A percentile compares a stretch with the other conserved stretches of the same genome.
phyloP scores from a whole-genome alignment of 2,888 invertebrate genomes.

The Dyspetes luteomarginatus region DNA sequence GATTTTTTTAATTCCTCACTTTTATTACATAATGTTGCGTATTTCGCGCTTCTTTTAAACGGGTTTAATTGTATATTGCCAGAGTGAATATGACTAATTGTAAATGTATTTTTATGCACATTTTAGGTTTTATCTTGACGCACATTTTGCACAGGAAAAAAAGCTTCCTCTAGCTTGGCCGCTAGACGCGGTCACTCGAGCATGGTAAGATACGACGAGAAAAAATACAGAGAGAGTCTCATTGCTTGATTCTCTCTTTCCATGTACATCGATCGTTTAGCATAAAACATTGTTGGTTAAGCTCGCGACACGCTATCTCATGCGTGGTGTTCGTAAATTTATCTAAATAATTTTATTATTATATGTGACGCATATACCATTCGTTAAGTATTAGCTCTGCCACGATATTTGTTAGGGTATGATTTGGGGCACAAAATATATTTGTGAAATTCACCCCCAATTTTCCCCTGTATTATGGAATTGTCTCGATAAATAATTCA shows the following conservation, averaged over 20 bases:
- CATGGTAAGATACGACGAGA: slow-evolving; percentile 15
- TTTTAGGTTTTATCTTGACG: slow-evolving; percentile 52
- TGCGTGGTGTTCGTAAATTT: too few species aligned
- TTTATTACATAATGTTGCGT: slow-evolving; percentile 23
- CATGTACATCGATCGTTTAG: slow-evolving; percentile 62
- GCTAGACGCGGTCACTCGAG: slow-evolving; percentile 6
- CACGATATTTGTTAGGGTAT: too few species aligned
- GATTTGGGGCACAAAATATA: too few species aligned
- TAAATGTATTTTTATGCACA: background rate
- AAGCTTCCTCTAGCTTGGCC: slow-evolving; percentile 25
- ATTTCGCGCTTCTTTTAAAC: slow-evolving; percentile 29
- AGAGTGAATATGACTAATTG: background rate
- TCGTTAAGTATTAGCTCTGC: too few species aligned
- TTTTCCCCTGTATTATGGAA: too few species aligned
- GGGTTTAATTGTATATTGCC: slow-evolving; percentile 23
- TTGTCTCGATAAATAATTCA: too few species aligned
- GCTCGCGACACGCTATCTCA: too few species aligned
- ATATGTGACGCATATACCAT: too few species aligned
- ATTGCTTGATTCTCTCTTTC: slow-evolving; percentile 33
- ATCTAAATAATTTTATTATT: too few species aligned
- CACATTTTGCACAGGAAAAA: slow-evolving; percentile 10
- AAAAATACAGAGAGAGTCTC: slow-evolving; percentile 3
- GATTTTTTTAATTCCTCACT: background rate
- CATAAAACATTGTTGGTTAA: slow-evolving; percentile 67
- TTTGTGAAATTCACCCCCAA: too few species aligned